phyloP scores from a whole-genome alignment of 2,888 invertebrate species.

The Coecobrya sp. region DNA sequence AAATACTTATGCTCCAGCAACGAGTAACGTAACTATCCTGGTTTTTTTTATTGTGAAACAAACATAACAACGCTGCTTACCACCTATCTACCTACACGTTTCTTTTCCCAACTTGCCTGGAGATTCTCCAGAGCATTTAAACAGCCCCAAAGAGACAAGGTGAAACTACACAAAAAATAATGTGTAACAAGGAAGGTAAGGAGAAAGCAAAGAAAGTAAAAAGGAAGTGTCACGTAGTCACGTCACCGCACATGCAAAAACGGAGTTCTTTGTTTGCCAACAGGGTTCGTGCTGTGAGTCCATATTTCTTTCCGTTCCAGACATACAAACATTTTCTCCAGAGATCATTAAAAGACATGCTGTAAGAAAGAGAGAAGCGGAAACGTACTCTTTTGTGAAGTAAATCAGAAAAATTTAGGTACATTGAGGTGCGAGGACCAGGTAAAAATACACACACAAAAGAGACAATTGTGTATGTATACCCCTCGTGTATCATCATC shows the following conservation, averaged over 20 bases:
- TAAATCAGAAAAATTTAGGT: constrained; percentile 6
- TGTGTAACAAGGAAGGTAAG: neutral
- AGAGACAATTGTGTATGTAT: neutral
- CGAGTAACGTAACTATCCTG: neutral
- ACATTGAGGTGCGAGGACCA: neutral
- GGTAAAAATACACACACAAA: neutral
- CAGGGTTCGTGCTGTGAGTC: constrained; percentile 50
- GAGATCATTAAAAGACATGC: neutral
- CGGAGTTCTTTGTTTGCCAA: neutral
- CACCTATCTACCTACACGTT: constrained; percentile 12
- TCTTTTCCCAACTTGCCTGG: neutral
- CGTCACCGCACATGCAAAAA: constrained; percentile 5
- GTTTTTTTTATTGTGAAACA: neutral
- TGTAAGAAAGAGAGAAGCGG: neutral
- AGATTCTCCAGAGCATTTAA: neutral
- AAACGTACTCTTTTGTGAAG: neutral
- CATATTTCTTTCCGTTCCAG: constrained; percentile 50
- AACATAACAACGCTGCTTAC: neutral
- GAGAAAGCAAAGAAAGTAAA: neutral
- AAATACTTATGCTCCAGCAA: too few species aligned
- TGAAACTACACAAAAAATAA: too few species aligned
- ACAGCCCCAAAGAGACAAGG: neutral
- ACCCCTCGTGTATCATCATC: neutral
- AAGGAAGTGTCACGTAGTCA: constrained; percentile 11
- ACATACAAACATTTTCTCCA: neutral